These are phyloP conservation scores for Myzus persicae DNA, from an alignment of 1,140 invertebrate genomes.

Conservation along the genomic window DNA sequence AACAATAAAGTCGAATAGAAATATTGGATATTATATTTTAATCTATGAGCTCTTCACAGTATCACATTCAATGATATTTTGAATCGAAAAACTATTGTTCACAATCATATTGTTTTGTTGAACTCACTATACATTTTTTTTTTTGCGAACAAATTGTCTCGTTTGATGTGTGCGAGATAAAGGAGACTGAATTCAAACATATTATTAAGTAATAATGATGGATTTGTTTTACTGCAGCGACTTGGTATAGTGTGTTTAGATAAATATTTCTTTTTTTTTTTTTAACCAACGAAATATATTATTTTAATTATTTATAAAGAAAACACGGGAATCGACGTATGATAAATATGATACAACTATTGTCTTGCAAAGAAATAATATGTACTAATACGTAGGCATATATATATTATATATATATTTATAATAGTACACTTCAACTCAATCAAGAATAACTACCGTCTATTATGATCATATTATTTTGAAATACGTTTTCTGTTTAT, in stretches of 20 bases:
- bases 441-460: not conserved
- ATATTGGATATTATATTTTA: not conserved
- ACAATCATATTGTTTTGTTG: not conserved
- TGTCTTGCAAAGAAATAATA: not conserved
- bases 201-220: not conserved
- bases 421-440: not conserved
- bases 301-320: not conserved
- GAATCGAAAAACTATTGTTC: not conserved
- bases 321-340: no score
- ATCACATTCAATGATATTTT: not conserved
- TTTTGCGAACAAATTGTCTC: not conserved
- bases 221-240: not conserved
- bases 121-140: not conserved
- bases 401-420: no score
- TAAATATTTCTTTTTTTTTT: no score
- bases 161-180: not conserved
- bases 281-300: not conserved
- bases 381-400: not conserved
- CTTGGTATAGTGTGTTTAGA: not conserved
- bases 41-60: not conserved
- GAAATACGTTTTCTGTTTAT: not conserved
- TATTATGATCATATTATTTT: not conserved
- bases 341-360: not conserved
- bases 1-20: not conserved
- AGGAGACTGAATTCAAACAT: not conserved